These are phyloP conservation scores for Pseudopleuronectes americanus DNA, from an alignment of 2,797 vertebrate genomes.

Conservation along the genomic window DNA sequence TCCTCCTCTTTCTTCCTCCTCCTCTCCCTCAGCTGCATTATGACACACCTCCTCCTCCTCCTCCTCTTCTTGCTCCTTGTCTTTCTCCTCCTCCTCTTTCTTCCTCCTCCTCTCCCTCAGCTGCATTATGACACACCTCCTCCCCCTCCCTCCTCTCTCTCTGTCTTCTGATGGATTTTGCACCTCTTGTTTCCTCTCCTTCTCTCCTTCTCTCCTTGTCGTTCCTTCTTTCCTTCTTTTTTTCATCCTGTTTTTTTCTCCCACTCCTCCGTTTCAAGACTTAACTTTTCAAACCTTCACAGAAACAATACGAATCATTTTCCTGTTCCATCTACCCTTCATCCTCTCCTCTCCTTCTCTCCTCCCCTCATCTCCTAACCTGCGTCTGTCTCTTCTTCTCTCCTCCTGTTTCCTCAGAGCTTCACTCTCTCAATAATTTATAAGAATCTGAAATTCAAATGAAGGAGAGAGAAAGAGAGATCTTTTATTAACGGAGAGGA, in stretches of 20 bases:
- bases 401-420: neutral
- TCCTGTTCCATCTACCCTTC: no score
- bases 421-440: conserved; percentile 61
- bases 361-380: neutral
- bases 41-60: conserved; percentile 7
- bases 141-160: neutral
- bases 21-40: conserved; percentile 34
- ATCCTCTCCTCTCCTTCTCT: neutral
- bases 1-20: conserved; percentile 2
- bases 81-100: neutral
- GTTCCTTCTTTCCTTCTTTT: neutral
- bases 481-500: conserved; percentile 32
- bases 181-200: neutral
- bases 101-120: conserved; percentile 12
- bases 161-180: neutral
- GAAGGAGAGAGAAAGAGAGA: conserved; percentile 11
- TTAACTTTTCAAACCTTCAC: neutral
- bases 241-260: neutral
- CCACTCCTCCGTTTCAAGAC: neutral
- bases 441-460: conserved; percentile 58
- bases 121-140: conserved; percentile 40
- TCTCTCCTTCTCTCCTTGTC: neutral
- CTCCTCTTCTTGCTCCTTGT: no score
- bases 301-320: neutral
- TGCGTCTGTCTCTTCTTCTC: neutral